These are phyloP conservation scores for honey bee (Apis mellifera) DNA, from an alignment of 1,140 invertebrate species.

Conservation along the genomic window DNA sequence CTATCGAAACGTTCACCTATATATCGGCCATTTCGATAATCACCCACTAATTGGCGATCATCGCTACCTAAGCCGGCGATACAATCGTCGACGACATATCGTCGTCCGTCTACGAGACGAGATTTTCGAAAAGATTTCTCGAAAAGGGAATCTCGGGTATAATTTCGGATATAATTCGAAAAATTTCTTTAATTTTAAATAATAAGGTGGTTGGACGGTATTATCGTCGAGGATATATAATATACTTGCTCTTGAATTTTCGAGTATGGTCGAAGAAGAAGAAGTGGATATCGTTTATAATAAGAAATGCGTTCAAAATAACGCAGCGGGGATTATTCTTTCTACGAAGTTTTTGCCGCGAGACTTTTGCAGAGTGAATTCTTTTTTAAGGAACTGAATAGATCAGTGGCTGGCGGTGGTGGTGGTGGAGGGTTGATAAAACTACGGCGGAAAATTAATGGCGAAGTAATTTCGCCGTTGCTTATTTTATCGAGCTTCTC, in stretches of 20 bases:
- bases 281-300: too few species aligned
- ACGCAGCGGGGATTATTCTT: too few species aligned
- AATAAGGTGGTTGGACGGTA: too few species aligned
- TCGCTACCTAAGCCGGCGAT: slow-evolving; percentile 2
- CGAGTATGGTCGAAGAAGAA: too few species aligned
- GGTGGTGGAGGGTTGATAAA: not conserved
- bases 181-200: not conserved
- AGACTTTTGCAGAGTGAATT: too few species aligned
- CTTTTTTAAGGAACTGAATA: not conserved
- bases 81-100: slow-evolving; percentile 3
- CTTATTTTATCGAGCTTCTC: not conserved
- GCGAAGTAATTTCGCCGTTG: not conserved
- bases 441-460: not conserved
- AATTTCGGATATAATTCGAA: not conserved
- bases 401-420: not conserved
- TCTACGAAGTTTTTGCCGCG: too few species aligned
- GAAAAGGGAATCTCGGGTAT: too few species aligned
- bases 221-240: too few species aligned
- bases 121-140: not conserved
- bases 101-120: slow-evolving; percentile 14
- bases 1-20: slow-evolving; percentile 36
- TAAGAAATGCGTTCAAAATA: too few species aligned
- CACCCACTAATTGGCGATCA: slow-evolving; percentile 61
- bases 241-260: too few species aligned
- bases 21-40: slow-evolving; percentile 50